Conservation (phyloP, 2,797 vertebrate species). For the Mus caroli region DNA sequence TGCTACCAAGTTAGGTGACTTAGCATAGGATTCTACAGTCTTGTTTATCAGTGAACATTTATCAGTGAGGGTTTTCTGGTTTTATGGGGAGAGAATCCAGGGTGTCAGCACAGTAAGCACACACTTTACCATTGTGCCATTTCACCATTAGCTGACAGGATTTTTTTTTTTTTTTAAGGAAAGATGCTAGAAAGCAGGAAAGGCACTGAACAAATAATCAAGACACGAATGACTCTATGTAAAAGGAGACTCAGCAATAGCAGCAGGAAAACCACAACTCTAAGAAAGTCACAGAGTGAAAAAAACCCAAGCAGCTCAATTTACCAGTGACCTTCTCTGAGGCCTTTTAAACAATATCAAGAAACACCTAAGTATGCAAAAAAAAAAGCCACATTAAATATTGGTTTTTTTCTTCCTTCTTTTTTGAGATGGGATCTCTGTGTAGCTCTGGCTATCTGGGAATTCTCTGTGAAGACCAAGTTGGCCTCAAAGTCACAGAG, state of each 20-base stretch:
- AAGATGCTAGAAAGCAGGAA: conserved; percentile 12
- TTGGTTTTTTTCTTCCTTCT: no score
- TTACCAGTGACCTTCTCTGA: neutral
- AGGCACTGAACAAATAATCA: neutral
- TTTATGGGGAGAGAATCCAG: neutral
- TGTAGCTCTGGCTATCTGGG: neutral
- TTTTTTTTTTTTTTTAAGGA: neutral
- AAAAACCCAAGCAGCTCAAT: neutral
- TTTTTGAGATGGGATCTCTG: neutral
- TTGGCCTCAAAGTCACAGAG: neutral
- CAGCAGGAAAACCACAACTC: neutral
- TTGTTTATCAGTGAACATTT: conserved; percentile 45
- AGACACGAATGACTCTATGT: neutral
- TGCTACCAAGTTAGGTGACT: conserved; percentile 20
- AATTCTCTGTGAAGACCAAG: neutral
- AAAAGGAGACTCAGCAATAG: neutral
- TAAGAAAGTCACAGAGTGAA: neutral
- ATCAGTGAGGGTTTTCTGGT: neutral
- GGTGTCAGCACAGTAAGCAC: neutral
- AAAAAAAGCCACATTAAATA: neutral
- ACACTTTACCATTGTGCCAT: neutral
- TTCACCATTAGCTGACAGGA: neutral
- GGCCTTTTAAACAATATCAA: neutral
- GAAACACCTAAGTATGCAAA: neutral
- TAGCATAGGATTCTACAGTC: neutral